These are phyloP conservation scores for Epistrophella euchroma DNA, from an alignment of 2,888 invertebrate species.

Conservation along the genomic window DNA sequence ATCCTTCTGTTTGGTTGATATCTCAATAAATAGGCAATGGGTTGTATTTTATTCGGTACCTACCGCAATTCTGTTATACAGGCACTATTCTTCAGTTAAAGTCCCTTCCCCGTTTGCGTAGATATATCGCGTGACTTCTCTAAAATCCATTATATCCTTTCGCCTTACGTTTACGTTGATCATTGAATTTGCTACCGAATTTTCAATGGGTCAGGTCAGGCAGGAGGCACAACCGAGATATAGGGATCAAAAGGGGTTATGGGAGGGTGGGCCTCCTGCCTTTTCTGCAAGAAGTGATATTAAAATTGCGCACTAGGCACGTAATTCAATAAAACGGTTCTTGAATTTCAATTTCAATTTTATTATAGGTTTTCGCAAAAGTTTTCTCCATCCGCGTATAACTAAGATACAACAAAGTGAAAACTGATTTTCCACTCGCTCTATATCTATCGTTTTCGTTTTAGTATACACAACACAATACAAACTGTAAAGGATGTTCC, in stretches of 20 bases:
- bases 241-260: slow-evolving; percentile 1
- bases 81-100: slow-evolving; percentile 23
- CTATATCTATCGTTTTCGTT: background rate
- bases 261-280: background rate
- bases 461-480: background rate
- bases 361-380: slow-evolving; percentile 68
- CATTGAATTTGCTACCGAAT: slow-evolving; percentile 61
- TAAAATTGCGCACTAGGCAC: slow-evolving; percentile 76
- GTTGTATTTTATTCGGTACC: slow-evolving; percentile 60
- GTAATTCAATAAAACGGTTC: slow-evolving; percentile 76
- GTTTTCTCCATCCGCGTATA: slow-evolving; percentile 44
- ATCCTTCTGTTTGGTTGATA: slow-evolving; percentile 52
- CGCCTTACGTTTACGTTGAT: slow-evolving; percentile 48
- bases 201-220: slow-evolving; percentile 10
- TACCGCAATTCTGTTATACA: slow-evolving; percentile 57
- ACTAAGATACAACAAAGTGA: slow-evolving; percentile 20
- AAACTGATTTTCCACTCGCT: slow-evolving; percentile 22
- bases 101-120: background rate
- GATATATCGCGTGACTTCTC: background rate
- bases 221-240: background rate
- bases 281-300: slow-evolving; percentile 63
- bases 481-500: slow-evolving; percentile 17
- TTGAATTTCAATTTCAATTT: slow-evolving; percentile 75
- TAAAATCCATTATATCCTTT: slow-evolving; percentile 56
- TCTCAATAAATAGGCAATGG: slow-evolving; percentile 57